phyloP scores from a whole-genome alignment of 2,113 vertebrate species.

The western clawed frog (Xenopus tropicalis) region UCB_Xtro_10.0 CM004451.2:85361501-85362000 shows the following conservation, averaged over 20 bases:
- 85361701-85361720: not conserved
- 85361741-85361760: not conserved
- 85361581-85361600: not conserved
- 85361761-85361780: not conserved
- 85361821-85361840: not conserved
- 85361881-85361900: too few species aligned
- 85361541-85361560: not conserved
- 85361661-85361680: slow-evolving; percentile 12
- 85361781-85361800: not conserved
- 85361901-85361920: too few species aligned
- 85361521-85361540: not conserved
- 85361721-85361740: slow-evolving; percentile 14
- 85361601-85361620: slow-evolving; percentile 10
- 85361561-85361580: not conserved
- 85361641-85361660: not conserved
- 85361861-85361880: too few species aligned
- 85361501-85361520: too few species aligned
- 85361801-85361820: slow-evolving; percentile 17
- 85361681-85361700: slow-evolving; percentile 11
- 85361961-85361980: too few species aligned
- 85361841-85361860: not conserved
- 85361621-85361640: not conserved
- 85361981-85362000: too few species aligned
- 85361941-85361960: too few species aligned
- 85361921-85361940: too few species aligned